Base-by-base conservation (phyloP, 2,888 invertebrate species). In the Apotomis turbidana region DNA sequence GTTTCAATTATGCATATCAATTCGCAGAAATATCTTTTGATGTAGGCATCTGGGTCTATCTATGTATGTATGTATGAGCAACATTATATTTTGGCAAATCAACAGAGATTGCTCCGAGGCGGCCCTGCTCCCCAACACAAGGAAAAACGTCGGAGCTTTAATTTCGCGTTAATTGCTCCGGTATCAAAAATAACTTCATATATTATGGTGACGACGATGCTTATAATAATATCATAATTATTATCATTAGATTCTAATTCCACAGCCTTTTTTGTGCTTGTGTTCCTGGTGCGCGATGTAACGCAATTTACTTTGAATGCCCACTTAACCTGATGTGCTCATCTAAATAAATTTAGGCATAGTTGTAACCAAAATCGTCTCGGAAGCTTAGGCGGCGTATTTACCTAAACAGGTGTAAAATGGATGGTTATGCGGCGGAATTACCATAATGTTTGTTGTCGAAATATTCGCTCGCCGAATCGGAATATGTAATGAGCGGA, bases 381-480 rank as follows among this genome's bases (percentile, higher is more conserved):
- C 83, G 84, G 83, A 80, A 83, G 86, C 88, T 87, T 85, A 87
- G 86, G 81, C 85, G 80, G 82, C 85, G 81, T 87, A 89, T 90
- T 90, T 90, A 87, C 88, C 88, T 90, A 91, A 90, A 91, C 90
- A 91, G 90, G 90, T 91, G 90, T 89, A 90, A 89, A 90, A 89
- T 87, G 85, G 87, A 88, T 88, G 88, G 87, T 90, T 90, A 89
- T 87, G 86, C 84, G 87, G 84, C 83, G 81, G 82, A 85, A 91
- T 91, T 91, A 90, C 85, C 91, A 91, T 91, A 91, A 90, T 90
- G 90, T 91, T 90, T 90, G 90, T 88, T 89, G 90, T 90, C 89
- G 88, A 90, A 91, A 90, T 91, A 90, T 90, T 90, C 89, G 87
- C 89, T 84, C 83, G 82, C 80, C 82, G 81, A 86, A 89, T 87